Conservation (phyloP, 2,113 vertebrate species). For the Phyllopteryx taeniolatus region DNA sequence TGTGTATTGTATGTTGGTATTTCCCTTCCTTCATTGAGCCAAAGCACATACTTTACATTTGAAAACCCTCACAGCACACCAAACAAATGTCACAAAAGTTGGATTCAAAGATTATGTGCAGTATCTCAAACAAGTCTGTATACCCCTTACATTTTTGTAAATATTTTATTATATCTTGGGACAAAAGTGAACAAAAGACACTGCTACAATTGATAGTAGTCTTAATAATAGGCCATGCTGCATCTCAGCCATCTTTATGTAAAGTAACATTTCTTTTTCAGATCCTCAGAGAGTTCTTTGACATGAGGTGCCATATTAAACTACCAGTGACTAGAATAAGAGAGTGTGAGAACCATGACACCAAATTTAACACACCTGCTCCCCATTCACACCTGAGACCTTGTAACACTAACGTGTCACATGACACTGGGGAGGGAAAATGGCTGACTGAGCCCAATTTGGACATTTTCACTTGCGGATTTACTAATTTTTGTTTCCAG, state of each 20-base stretch:
- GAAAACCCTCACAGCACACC: background rate
- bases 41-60: background rate
- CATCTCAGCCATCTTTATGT: no score
- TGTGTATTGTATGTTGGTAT: background rate
- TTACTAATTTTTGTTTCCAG: background rate
- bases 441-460: background rate
- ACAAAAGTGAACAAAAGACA: no score
- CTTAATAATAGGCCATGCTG: no score
- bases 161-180: no score
- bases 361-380: background rate
- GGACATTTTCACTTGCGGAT: background rate
- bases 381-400: background rate
- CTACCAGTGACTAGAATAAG: background rate
- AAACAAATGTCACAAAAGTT: no score
- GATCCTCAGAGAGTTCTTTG: background rate
- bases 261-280: background rate
- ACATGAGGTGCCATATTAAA: background rate
- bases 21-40: background rate
- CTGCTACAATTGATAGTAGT: no score
- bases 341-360: background rate
- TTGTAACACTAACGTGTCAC: background rate
- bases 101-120: no score
- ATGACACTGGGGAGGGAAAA: background rate
- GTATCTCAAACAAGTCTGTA: no score
- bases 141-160: no score